A percentile compares a stretch with the other conserved stretches of the same genome.
Conservation (phyloP, 2,888 invertebrate genomes). For the Mimachlamys varia region DNA sequence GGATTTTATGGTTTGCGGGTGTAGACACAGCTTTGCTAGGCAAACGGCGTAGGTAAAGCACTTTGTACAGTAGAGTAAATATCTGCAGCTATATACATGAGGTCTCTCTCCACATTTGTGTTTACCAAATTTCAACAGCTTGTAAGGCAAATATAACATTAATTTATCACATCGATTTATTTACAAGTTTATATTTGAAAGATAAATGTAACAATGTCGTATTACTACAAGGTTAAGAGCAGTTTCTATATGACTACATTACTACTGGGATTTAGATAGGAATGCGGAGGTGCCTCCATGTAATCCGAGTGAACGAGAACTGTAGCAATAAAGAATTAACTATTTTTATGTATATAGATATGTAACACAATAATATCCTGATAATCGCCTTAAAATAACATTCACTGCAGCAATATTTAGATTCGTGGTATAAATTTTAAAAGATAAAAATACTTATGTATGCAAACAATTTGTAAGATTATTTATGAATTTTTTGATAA, state of each 20-base stretch:
- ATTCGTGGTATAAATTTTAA: no score
- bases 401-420: no score
- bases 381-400: background rate
- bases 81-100: slow-evolving; percentile 19
- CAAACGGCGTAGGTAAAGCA: slow-evolving; percentile 4
- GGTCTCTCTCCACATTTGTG: background rate
- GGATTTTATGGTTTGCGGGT: background rate
- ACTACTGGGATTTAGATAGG: background rate
- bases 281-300: background rate
- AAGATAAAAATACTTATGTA: no score
- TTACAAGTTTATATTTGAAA: slow-evolving; percentile 19
- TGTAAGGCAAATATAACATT: slow-evolving; percentile 27
- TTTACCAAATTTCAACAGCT: slow-evolving; percentile 36
- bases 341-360: background rate
- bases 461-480: no score
- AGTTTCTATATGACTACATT: background rate
- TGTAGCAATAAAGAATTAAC: background rate
- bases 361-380: background rate
- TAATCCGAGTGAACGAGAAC: background rate
- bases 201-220: slow-evolving; percentile 22
- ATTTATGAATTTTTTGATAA: no score
- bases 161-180: slow-evolving; percentile 34
- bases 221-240: background rate
- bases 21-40: background rate
- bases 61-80: background rate